A percentile compares a stretch with the other conserved stretches of the same genome.
These are phyloP conservation scores for Drosophila parthenogenetica DNA, from an alignment of 2,888 invertebrate genomes.

Conservation along the genomic window DNA sequence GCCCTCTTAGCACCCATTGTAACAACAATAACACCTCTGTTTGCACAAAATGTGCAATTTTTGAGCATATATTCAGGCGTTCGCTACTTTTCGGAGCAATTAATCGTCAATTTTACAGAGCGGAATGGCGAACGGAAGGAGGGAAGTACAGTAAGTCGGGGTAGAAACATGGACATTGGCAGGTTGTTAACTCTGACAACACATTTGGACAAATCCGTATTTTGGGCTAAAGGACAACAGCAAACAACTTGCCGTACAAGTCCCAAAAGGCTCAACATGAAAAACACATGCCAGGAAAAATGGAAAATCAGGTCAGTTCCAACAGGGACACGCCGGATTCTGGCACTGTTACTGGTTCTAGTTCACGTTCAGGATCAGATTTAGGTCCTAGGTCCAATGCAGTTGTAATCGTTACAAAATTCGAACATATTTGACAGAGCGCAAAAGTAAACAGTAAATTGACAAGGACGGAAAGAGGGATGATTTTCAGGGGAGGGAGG, in stretches of 20 bases:
- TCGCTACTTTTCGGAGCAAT: constrained; percentile 57
- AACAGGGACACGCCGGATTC: constrained; percentile 11
- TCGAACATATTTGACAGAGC: constrained; percentile 83
- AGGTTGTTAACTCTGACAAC: constrained; percentile 69
- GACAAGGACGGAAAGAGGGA: constrained; percentile 11
- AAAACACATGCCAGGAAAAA: constrained; percentile 82
- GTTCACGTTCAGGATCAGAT: not conserved
- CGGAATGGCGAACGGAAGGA: not conserved
- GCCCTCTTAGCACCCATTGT: constrained; percentile 9
- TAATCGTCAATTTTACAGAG: constrained; percentile 70
- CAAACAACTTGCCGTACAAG: constrained; percentile 60
- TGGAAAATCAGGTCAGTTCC: constrained; percentile 75
- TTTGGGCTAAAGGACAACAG: constrained; percentile 63
- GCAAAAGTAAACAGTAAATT: constrained; percentile 78
- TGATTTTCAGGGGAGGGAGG: not conserved
- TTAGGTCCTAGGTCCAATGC: constrained; percentile 47
- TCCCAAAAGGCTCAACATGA: constrained; percentile 65
- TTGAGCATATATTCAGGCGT: constrained; percentile 35
- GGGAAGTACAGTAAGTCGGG: no score
- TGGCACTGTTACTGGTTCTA: not conserved
- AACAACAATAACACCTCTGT: constrained; percentile 35
- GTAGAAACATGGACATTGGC: constrained; percentile 48
- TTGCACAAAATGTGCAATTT: constrained; percentile 56
- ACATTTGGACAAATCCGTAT: constrained; percentile 74
- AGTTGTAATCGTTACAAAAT: constrained; percentile 81